Base-by-base conservation (phyloP, 2,113 vertebrate species). In the Puffinus mauretanicus region DNA sequence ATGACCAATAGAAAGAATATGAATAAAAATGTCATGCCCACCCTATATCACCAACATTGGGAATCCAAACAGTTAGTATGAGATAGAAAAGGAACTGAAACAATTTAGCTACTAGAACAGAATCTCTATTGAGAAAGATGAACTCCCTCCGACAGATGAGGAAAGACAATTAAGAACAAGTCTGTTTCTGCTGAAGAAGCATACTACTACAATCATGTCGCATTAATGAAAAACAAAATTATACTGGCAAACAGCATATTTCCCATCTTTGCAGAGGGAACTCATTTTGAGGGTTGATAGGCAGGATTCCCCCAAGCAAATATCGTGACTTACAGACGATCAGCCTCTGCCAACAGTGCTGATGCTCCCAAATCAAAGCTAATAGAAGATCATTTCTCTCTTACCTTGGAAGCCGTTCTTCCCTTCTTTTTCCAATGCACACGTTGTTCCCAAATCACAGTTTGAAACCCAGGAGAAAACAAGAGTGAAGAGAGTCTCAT, bases 31-130 rank as follows among this genome's bases (percentile, higher is more conserved):
- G 6, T 51, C 40, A 9, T 38, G 15, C 10, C 20, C 11, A 34
- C 11, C 20, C 22, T 10, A 2, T 13, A 17, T 0, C 1, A 55
- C 11, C 36, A 51, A 6, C 20, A 5, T 0, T 44, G 49, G 16
- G 38, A 66, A 88, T 46, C 19, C 47, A 79, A 38, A 66, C 25
- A 47, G 55, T 70, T 85, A 49, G 67, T 20, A 7, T 24, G n/a
- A 26, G 26, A 13, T 1, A 20, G 29, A 54, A 82, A n/a, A 58
- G 13, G 18, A 80, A 29, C 16, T 4, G 29, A 55, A 88, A 10
- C 5, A n/a, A 25, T 64, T 54, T 61, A 55, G 21, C 22, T 60
- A 13, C 54, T 38, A 16, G 25, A 69, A 55, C 11, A 72, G 78
- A 79, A 72, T 42, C 62, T 47, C 0, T 82, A 3, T 49, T 51